A percentile compares a stretch with the other conserved stretches of the same genome.
Conservation (phyloP, 2,113 vertebrate species). For the Semnornis frantzii region DNA sequence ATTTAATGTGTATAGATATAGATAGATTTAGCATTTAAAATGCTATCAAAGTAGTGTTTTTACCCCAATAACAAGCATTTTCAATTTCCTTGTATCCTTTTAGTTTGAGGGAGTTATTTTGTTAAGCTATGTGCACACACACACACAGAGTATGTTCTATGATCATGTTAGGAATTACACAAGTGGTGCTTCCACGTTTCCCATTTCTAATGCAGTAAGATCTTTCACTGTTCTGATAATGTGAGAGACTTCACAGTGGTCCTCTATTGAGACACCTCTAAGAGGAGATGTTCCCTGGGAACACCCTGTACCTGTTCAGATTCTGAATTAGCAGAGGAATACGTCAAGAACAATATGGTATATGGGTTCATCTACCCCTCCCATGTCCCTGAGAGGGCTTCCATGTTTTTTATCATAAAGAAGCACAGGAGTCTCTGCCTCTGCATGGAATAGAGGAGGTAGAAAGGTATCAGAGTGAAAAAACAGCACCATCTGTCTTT, state of each 20-base stretch:
- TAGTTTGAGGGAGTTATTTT: background rate
- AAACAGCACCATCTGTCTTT: background rate
- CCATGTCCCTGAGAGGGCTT: rapidly evolving
- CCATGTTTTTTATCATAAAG: background rate
- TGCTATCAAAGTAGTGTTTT: background rate
- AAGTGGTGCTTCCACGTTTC: background rate
- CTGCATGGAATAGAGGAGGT: background rate
- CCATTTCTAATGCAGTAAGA: background rate
- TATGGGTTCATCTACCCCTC: background rate
- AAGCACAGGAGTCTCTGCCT: background rate
- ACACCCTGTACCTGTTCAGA: background rate
- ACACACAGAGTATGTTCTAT: background rate
- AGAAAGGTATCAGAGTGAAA: background rate
- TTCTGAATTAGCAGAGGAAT: background rate
- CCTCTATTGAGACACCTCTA: background rate
- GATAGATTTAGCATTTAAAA: background rate
- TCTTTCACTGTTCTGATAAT: background rate
- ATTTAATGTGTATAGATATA: background rate
- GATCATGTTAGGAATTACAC: background rate
- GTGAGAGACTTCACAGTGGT: background rate
- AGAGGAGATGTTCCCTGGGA: background rate
- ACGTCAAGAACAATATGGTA: background rate
- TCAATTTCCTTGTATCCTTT: background rate
- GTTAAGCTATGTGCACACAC: background rate
- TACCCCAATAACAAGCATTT: background rate